Percentiles rank a stretch among this genome's conserved stretches.
Conservation (phyloP, 1,140 invertebrate genomes). For the Bombus consobrinus region DNA sequence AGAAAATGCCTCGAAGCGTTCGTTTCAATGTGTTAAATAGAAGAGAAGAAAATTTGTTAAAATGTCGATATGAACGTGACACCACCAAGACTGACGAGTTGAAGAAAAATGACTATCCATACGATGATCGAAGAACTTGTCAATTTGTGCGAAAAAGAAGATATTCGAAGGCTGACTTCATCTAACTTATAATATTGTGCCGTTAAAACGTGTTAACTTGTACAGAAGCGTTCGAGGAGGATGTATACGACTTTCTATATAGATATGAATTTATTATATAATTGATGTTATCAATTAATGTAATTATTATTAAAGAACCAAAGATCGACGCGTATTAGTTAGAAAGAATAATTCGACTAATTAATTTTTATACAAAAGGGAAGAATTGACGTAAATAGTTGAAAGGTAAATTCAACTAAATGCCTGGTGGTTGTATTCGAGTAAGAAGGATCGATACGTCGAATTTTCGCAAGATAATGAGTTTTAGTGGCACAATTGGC, state of each 20-base stretch:
- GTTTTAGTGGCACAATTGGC: conserved; percentile 17
- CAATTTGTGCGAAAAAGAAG: neutral
- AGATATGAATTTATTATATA: neutral
- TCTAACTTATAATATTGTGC: neutral
- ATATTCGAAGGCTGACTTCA: neutral
- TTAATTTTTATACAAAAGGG: neutral
- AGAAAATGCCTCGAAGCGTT: too few relatives aligned
- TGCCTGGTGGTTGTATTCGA: neutral
- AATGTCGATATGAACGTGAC: neutral
- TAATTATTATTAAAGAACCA: conserved; percentile 12
- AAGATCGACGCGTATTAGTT: conserved; percentile 4
- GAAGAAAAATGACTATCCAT: neutral
- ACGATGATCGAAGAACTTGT: neutral
- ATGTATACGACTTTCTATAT: conserved; percentile 19
- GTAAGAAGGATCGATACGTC: neutral
- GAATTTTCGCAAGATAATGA: conserved; percentile 8
- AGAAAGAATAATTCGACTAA: neutral
- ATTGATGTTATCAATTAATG: neutral
- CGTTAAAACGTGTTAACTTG: conserved; percentile 29
- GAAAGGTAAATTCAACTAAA: too few relatives aligned
- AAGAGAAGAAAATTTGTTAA: neutral
- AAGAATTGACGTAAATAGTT: neutral
- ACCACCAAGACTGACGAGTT: conserved; percentile 20
- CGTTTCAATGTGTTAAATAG: neutral
- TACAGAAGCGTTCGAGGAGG: neutral